Evolutionary conservation across 2,888 invertebrate genomes (phyloP).

Genomic region (Gryllus longicercus): DNA sequence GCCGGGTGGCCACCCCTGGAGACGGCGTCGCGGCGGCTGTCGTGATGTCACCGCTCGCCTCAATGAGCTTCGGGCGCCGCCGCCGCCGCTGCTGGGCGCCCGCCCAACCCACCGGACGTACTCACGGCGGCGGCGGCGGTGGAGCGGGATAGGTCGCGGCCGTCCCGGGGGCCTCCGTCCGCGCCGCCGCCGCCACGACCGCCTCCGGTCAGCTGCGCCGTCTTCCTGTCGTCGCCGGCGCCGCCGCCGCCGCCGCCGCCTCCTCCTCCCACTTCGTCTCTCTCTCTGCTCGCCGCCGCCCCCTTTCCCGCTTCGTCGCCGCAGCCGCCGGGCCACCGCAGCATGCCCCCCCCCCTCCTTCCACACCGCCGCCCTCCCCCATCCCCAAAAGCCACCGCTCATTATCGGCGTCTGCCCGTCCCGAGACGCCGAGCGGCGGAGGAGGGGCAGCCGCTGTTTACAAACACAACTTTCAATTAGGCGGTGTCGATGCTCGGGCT

Average conservation of each 20-base stretch:
- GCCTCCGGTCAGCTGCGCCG: too few species aligned
- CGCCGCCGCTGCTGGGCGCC: too few species aligned
- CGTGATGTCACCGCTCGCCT: too few species aligned
- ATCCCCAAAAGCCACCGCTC: neutral
- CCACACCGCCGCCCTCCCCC: neutral
- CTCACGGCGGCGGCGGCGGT: too few species aligned
- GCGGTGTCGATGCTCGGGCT: neutral
- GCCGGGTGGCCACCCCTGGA: too few species aligned
- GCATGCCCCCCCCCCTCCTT: neutral
- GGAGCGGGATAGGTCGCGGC: too few species aligned
- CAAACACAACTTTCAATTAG: slow-evolving; percentile 3
- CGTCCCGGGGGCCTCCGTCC: too few species aligned
- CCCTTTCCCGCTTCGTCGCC: neutral
- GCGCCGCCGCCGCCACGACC: too few species aligned
- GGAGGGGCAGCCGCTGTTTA: neutral
- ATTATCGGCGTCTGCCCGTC: neutral
- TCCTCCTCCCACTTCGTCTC: neutral
- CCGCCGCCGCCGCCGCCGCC: neutral
- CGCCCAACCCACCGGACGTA: too few species aligned
- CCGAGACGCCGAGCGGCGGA: neutral
- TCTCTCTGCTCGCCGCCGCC: neutral
- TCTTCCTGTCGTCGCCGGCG: too few species aligned
- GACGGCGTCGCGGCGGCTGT: too few species aligned
- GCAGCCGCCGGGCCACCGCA: neutral
- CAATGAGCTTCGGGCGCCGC: too few species aligned